phyloP scores from a whole-genome alignment of 2,888 invertebrate genomes.

The Tineola bisselliella region DNA sequence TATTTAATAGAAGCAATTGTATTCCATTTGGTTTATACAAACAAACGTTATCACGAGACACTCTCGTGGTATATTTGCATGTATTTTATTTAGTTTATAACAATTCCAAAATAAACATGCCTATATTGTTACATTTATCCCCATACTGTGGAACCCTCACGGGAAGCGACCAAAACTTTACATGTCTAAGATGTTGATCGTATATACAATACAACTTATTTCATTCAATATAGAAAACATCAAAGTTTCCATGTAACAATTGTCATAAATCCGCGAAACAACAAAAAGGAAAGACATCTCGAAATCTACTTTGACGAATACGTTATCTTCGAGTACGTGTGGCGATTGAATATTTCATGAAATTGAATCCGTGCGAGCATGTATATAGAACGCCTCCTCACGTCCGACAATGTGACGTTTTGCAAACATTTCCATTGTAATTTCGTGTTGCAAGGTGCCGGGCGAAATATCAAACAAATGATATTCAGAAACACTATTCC shows the following conservation, averaged over 20 bases:
- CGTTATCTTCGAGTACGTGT: conserved; percentile 13
- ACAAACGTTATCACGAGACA: no score
- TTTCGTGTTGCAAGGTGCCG: neutral
- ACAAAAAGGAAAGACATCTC: neutral
- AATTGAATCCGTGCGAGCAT: conserved; percentile 22
- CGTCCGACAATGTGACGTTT: conserved; percentile 22
- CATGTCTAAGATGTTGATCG: no score
- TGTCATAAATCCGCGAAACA: conserved; percentile 10
- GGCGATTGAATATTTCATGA: conserved; percentile 22
- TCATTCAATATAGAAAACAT: no score
- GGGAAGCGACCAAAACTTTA: no score
- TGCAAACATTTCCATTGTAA: conserved; percentile 18
- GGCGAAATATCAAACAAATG: neutral
- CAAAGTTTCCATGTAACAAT: neutral
- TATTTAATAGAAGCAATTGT: no score
- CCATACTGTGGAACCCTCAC: no score
- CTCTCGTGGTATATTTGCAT: no score
- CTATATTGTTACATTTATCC: no score
- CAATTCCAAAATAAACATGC: no score
- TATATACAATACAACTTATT: no score
- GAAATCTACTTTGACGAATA: conserved; percentile 9
- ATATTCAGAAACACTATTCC: neutral
- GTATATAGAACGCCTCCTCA: neutral
- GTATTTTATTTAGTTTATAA: no score
- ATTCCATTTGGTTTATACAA: no score